Evolutionary conservation across 2,113 vertebrate genomes (phyloP).

Genomic region (Otolemur garnettii): DNA sequence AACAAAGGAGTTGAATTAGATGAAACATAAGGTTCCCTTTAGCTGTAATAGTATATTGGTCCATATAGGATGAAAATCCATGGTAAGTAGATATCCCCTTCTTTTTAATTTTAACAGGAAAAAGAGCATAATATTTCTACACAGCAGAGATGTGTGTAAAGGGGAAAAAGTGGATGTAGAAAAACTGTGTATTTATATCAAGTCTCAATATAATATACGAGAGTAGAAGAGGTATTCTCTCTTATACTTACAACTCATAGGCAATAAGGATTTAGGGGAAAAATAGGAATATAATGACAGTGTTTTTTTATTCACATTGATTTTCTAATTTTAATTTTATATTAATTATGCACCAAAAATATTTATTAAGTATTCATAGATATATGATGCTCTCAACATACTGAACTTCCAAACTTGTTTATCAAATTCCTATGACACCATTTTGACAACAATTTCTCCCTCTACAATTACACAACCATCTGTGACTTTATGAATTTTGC

Average conservation of each 20-base stretch:
- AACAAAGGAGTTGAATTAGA: slow-evolving; percentile 12
- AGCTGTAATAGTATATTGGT: background rate
- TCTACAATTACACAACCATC: background rate
- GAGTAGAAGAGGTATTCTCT: background rate
- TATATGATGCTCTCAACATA: background rate
- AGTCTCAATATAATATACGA: background rate
- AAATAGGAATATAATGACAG: slow-evolving; percentile 34
- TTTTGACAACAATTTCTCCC: background rate
- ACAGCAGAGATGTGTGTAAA: background rate
- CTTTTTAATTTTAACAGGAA: background rate
- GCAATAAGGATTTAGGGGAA: background rate
- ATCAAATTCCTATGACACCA: background rate
- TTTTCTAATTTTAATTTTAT: background rate
- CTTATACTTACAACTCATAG: background rate
- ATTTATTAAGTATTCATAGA: background rate
- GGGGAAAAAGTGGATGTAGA: background rate
- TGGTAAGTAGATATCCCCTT: background rate
- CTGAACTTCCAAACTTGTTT: background rate
- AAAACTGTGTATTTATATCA: background rate
- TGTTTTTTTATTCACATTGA: background rate
- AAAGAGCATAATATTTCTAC: background rate
- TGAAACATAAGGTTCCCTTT: background rate
- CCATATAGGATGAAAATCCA: background rate
- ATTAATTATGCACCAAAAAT: slow-evolving; percentile 2
- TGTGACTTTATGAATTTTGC: background rate